phyloP scores from a whole-genome alignment of 2,113 vertebrate species.

The Python bivittatus region DNA sequence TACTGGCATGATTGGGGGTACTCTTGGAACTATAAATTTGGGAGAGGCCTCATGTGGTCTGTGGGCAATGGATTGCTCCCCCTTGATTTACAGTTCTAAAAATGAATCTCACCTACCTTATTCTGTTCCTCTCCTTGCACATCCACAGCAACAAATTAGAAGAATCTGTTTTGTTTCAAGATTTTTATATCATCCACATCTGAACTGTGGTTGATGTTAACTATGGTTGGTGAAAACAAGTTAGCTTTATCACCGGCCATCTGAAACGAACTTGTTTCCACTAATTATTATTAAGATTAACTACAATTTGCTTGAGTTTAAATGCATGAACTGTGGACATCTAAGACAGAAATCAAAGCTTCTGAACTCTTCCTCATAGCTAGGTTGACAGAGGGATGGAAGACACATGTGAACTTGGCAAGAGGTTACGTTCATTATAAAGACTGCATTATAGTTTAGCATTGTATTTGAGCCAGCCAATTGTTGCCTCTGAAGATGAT shows the following conservation, averaged over 20 bases:
- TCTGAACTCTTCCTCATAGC: neutral
- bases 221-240: neutral
- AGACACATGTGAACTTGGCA: neutral
- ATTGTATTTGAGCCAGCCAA: neutral
- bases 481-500: neutral
- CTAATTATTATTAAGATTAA: neutral
- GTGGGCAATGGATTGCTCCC: neutral
- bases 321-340: neutral
- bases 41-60: neutral
- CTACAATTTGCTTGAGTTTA: neutral
- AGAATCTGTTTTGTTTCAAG: neutral
- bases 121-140: neutral
- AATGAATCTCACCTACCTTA: neutral
- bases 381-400: neutral
- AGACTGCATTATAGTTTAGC: neutral
- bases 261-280: neutral
- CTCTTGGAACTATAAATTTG: neutral
- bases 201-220: neutral
- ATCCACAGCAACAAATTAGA: neutral
- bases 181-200: neutral
- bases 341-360: neutral
- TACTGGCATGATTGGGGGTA: neutral
- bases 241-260: neutral
- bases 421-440: neutral
- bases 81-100: neutral